Evolutionary conservation across 2,888 invertebrate genomes (phyloP).

Genomic region (Nipponacmea schrenckii): DNA sequence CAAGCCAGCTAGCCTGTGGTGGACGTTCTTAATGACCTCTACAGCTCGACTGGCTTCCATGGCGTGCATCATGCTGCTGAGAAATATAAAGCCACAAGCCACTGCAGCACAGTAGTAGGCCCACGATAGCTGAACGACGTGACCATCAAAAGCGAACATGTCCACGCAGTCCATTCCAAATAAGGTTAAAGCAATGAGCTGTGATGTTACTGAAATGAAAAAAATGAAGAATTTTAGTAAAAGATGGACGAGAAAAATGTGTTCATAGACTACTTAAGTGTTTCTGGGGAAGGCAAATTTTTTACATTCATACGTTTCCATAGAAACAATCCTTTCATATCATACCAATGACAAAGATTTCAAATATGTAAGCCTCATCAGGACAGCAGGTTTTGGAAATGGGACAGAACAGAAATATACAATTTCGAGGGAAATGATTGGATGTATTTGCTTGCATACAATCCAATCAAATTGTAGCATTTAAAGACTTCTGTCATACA

Average conservation of each 20-base stretch:
- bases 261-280: too few relatives aligned
- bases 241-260: background rate
- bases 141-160: constrained; percentile 24
- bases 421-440: too few relatives aligned
- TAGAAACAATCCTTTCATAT: too few relatives aligned
- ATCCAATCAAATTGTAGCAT: too few relatives aligned
- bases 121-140: constrained; percentile 22
- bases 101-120: constrained; percentile 30
- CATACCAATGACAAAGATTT: too few relatives aligned
- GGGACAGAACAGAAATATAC: too few relatives aligned
- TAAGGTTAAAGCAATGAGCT: constrained; percentile 25
- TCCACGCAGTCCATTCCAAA: constrained; percentile 28
- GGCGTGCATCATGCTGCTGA: constrained; percentile 28
- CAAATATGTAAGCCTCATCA: too few relatives aligned
- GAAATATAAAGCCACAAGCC: constrained; percentile 26
- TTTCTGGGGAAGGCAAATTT: background rate
- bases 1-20: constrained; percentile 35
- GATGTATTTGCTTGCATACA: too few relatives aligned
- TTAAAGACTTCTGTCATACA: too few relatives aligned
- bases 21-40: constrained; percentile 33
- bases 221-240: background rate
- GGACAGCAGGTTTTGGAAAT: too few relatives aligned
- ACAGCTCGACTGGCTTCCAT: constrained; percentile 35
- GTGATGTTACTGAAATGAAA: constrained; percentile 28
- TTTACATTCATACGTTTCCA: background rate